Percentiles rank a stretch among this genome's conserved stretches.
These are phyloP conservation scores for Propithecus deckenii DNA, from an alignment of 2,797 vertebrate species.

Conservation along the genomic window DNA sequence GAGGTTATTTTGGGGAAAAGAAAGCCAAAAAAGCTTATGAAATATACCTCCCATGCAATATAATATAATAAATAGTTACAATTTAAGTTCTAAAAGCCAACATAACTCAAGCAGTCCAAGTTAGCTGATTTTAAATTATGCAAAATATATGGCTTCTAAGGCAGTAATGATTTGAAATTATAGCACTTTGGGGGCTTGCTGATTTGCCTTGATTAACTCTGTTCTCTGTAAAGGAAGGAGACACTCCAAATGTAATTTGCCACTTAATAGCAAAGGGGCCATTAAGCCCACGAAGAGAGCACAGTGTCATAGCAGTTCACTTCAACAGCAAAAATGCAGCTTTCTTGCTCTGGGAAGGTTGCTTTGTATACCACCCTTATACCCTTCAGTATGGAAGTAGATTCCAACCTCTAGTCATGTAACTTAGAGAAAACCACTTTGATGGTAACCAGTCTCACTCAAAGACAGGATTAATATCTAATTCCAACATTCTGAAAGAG, in stretches of 20 bases:
- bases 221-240: slow-evolving; percentile 51
- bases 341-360: neutral
- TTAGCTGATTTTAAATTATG: slow-evolving; percentile 50
- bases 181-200: slow-evolving; percentile 11
- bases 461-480: neutral
- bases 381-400: neutral
- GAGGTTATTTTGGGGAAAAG: neutral
- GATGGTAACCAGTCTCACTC: neutral
- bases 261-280: slow-evolving; percentile 28
- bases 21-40: slow-evolving; percentile 13
- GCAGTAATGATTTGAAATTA: slow-evolving; percentile 41
- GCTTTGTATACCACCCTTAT: neutral
- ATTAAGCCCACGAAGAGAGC: neutral
- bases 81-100: slow-evolving; percentile 36
- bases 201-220: slow-evolving; percentile 65
- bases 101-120: slow-evolving; percentile 22
- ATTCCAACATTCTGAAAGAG: neutral
- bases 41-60: neutral
- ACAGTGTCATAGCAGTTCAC: neutral
- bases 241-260: slow-evolving; percentile 22
- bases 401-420: neutral
- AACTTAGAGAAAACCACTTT: neutral
- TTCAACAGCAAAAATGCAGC: neutral
- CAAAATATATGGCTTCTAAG: slow-evolving; percentile 47
- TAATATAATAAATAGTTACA: slow-evolving; percentile 43